Percentiles rank a stretch among this genome's conserved stretches.
Evolutionary conservation across 37 sponge, comb jelly and placozoan genomes (phyloP).

Genomic region (Cladorhizidae sp.): DNA sequence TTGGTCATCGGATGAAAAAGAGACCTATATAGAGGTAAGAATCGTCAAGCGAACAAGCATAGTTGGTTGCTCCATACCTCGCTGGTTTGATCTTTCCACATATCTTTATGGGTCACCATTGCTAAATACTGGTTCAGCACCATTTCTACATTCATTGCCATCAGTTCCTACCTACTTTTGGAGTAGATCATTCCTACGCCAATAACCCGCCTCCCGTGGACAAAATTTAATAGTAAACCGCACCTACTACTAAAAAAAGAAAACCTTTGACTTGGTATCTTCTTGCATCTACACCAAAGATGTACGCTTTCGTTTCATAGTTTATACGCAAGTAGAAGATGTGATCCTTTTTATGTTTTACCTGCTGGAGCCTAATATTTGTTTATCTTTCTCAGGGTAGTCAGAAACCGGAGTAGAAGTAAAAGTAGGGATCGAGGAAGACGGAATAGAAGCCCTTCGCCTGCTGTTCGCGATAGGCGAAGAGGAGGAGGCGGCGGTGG

Average conservation of each 20-base stretch:
- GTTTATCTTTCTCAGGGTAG: conserved; percentile 25
- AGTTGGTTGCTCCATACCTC: too few relatives aligned
- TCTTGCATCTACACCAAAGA: too few relatives aligned
- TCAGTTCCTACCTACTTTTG: not conserved
- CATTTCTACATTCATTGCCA: not conserved
- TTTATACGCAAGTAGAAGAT: too few relatives aligned
- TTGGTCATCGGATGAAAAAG: not conserved
- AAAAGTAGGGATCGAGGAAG: conserved; percentile 29
- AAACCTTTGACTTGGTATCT: too few relatives aligned
- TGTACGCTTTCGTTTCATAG: not conserved
- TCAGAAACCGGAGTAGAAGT: conserved; percentile 37
- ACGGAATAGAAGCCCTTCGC: conserved; percentile 19
- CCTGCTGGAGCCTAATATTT: not conserved
- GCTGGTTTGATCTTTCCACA: not conserved
- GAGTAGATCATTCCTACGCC: not conserved
- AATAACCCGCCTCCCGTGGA: not conserved
- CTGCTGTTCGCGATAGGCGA: not conserved
- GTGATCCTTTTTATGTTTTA: too few relatives aligned
- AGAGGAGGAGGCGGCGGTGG: conserved; percentile 8
- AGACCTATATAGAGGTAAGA: not conserved
- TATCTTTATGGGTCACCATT: not conserved
- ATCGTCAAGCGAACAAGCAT: too few relatives aligned
- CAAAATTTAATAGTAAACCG: too few relatives aligned
- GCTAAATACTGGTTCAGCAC: not conserved
- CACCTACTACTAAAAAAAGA: too few relatives aligned